Evolutionary conservation across 2,888 invertebrate genomes (phyloP).

Genomic region (Mylabris sibirica): DNA sequence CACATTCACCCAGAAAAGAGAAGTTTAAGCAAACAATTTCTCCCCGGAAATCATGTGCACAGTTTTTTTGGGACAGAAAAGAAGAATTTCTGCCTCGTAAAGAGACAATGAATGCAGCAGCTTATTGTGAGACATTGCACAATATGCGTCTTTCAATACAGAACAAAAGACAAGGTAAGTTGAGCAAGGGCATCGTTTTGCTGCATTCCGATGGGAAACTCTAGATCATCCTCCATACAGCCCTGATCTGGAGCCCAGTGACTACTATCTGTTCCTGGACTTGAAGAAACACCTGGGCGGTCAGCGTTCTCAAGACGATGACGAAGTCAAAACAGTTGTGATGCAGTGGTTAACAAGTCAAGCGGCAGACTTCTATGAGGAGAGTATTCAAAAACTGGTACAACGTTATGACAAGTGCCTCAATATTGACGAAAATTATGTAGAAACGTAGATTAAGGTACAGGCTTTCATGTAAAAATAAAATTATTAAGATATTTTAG

Average conservation of each 20-base stretch:
- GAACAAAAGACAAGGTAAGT: background rate
- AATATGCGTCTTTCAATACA: background rate
- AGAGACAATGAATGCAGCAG: background rate
- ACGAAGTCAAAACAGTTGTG: conserved; percentile 18
- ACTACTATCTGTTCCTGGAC: conserved; percentile 51
- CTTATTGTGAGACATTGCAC: background rate
- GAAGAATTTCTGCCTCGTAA: background rate
- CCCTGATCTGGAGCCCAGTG: conserved; percentile 18
- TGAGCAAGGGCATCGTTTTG: background rate
- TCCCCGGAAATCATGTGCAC: too few species aligned
- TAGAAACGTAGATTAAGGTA: background rate
- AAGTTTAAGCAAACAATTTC: too few species aligned
- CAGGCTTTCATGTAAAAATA: background rate
- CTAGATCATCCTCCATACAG: conserved; percentile 26
- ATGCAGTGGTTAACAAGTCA: conserved; percentile 4
- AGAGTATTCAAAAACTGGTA: conserved; percentile 24
- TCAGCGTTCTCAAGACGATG: conserved; percentile 5
- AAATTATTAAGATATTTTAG: background rate
- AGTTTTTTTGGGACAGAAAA: too few species aligned
- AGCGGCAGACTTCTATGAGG: background rate
- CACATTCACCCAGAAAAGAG: too few species aligned
- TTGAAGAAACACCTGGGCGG: conserved; percentile 15
- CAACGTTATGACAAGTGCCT: conserved; percentile 20
- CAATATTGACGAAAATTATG: background rate
- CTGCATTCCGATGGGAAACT: background rate